phyloP scores from a whole-genome alignment of 2,797 vertebrate species.

The Halcyon leucocephala region DNA sequence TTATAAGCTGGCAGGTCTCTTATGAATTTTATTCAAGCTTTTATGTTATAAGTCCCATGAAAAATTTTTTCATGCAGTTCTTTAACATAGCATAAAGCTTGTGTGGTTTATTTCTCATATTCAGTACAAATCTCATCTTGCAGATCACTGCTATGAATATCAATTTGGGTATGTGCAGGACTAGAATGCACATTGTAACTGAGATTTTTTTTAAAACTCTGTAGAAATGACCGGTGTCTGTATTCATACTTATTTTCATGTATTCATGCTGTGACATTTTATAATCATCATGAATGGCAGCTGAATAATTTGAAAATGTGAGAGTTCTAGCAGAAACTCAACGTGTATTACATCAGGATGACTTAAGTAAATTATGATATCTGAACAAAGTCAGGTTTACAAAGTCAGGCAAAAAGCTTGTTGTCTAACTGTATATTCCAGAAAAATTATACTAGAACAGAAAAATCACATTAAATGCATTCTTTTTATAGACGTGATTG shows the following conservation, averaged over 20 bases:
- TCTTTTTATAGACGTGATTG: not conserved
- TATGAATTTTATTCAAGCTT: constrained; percentile 27
- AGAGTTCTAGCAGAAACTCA: not conserved
- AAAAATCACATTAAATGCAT: not conserved
- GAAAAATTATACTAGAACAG: not conserved
- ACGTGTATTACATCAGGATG: not conserved
- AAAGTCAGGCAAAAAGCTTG: not conserved
- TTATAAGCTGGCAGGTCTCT: not conserved
- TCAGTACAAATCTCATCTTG: constrained; percentile 38
- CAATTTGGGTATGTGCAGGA: not conserved
- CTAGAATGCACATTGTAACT: not conserved
- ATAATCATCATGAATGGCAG: not conserved
- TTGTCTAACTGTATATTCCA: not conserved
- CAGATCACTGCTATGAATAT: constrained; percentile 14
- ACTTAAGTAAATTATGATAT: not conserved
- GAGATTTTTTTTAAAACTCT: not conserved
- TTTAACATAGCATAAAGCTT: not conserved
- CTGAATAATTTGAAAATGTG: not conserved
- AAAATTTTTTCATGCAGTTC: constrained; percentile 12
- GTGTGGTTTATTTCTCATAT: constrained; percentile 14
- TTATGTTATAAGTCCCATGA: constrained; percentile 28
- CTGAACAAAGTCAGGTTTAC: not conserved
- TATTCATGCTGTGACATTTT: not conserved
- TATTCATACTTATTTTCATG: not conserved
- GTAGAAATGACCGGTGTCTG: not conserved